Percentiles rank a stretch among this genome's conserved stretches.
Evolutionary conservation across 2,888 invertebrate genomes (phyloP).

Genomic region (Apomyelois bistriatella): DNA sequence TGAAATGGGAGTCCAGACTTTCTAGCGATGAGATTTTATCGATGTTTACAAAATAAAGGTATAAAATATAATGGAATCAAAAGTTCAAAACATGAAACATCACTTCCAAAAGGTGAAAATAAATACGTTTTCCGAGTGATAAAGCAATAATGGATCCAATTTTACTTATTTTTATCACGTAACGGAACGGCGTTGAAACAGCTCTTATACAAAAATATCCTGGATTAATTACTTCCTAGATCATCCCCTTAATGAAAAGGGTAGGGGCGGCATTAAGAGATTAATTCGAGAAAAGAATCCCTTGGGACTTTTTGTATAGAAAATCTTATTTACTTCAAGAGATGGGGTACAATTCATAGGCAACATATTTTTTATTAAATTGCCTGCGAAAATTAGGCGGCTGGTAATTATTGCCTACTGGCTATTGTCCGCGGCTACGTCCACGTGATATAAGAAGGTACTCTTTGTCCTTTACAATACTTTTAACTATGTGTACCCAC

Average conservation of each 20-base stretch:
- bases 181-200: background rate
- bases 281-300: constrained; percentile 65
- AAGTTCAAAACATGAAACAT: background rate
- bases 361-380: background rate
- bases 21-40: too few species aligned
- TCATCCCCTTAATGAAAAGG: constrained; percentile 59
- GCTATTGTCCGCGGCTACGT: too few species aligned
- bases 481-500: too few species aligned
- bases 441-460: too few species aligned
- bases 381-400: too few species aligned
- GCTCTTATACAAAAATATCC: constrained; percentile 30
- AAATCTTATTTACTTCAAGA: constrained; percentile 70
- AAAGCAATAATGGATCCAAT: constrained; percentile 4
- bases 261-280: constrained; percentile 63
- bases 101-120: background rate
- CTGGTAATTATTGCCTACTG: too few species aligned
- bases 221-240: constrained; percentile 57
- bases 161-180: constrained; percentile 20
- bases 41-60: too few species aligned
- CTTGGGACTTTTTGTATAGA: constrained; percentile 62
- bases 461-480: too few species aligned
- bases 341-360: constrained; percentile 21
- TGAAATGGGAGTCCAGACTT: too few species aligned
- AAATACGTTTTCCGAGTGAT: background rate
- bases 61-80: background rate